These are phyloP conservation scores for Cavia aperea DNA, from an alignment of 2,113 vertebrate species.

Conservation along the genomic window DNA sequence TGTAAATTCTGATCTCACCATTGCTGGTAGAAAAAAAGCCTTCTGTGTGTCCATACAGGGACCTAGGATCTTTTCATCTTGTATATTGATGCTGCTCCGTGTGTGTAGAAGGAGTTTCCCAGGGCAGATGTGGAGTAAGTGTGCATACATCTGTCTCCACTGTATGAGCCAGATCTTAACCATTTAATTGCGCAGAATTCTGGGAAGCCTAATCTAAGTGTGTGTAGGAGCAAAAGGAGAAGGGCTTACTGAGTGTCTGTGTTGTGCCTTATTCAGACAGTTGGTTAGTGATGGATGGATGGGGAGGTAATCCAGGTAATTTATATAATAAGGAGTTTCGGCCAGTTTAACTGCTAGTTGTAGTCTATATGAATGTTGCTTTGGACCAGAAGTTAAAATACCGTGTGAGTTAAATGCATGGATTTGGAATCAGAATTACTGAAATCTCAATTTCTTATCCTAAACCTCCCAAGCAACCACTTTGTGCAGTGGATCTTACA, in stretches of 20 bases:
- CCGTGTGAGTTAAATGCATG: not conserved
- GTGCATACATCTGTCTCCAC: accelerated
- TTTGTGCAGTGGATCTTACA: not conserved
- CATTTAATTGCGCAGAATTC: not conserved
- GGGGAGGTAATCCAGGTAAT: not conserved
- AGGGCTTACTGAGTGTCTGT: not conserved
- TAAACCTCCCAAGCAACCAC: not conserved
- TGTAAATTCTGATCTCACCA: not conserved
- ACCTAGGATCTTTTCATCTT: not conserved
- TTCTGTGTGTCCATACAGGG: not conserved
- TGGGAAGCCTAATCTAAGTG: not conserved
- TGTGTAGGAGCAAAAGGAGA: not conserved
- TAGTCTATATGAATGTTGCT: not conserved
- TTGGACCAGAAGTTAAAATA: not conserved
- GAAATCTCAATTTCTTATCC: not conserved
- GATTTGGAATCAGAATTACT: not conserved
- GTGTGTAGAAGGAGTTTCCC: not conserved
- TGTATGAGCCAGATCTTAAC: not conserved
- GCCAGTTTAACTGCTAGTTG: not conserved
- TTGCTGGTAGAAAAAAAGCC: not conserved
- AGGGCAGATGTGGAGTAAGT: not conserved
- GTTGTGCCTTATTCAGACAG: not conserved
- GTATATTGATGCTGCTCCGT: not conserved
- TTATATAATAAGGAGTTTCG: not conserved
- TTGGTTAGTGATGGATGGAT: not conserved